phyloP scores from a whole-genome alignment of 2,113 vertebrate species.

The Peromyscus leucopus region DNA sequence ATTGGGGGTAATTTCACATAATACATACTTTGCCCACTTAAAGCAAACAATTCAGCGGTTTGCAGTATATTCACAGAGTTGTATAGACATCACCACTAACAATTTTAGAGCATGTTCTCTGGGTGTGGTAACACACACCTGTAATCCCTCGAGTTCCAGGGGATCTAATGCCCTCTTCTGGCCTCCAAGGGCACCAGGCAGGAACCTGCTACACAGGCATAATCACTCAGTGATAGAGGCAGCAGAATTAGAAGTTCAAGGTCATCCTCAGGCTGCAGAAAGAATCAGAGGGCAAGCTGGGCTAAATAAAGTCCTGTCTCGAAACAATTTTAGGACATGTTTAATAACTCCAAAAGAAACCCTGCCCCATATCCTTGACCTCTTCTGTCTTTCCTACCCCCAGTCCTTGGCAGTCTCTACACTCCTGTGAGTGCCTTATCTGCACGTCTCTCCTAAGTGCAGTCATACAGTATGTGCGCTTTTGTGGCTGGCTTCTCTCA shows the following conservation, averaged over 20 bases:
- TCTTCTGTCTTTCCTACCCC: not conserved
- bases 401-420: not conserved
- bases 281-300: not conserved
- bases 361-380: not conserved
- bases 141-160: not conserved
- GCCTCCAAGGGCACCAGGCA: not conserved
- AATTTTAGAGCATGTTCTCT: constrained; percentile 5
- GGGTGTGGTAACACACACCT: not conserved
- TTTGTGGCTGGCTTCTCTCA: not conserved
- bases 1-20: not conserved
- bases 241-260: not conserved
- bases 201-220: not conserved
- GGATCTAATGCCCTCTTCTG: not conserved
- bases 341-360: not conserved
- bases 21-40: not conserved
- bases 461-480: not conserved
- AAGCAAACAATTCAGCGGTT: not conserved
- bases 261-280: not conserved
- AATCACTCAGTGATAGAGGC: not conserved
- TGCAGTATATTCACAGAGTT: not conserved
- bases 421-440: not conserved
- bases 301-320: not conserved
- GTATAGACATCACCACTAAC: not conserved
- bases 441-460: not conserved
- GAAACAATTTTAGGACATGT: not conserved